These are phyloP conservation scores for Nomada fabriciana DNA, from an alignment of 2,888 invertebrate genomes.

Conservation along the genomic window DNA sequence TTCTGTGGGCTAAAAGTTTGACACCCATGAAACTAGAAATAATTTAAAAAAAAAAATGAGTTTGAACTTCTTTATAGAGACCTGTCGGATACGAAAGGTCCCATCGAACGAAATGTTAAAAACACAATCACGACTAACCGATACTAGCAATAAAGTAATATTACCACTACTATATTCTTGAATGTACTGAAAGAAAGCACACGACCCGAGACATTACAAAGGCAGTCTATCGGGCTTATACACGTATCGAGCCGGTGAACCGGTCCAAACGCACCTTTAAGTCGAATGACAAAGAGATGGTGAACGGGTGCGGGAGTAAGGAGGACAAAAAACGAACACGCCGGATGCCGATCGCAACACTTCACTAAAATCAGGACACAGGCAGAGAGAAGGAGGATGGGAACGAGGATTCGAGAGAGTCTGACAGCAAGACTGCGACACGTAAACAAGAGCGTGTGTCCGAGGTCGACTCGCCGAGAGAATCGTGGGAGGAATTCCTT, in stretches of 20 bases:
- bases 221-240: background rate
- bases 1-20: background rate
- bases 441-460: slow-evolving; percentile 72
- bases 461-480: slow-evolving; percentile 66
- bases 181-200: background rate
- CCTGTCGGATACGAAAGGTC: background rate
- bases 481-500: slow-evolving; percentile 69
- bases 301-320: slow-evolving; percentile 29
- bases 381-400: slow-evolving; percentile 64
- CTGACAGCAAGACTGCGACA: slow-evolving; percentile 59
- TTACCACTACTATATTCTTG: background rate
- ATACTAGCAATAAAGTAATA: background rate
- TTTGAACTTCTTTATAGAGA: no score
- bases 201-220: background rate
- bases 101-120: background rate
- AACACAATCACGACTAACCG: background rate
- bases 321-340: slow-evolving; percentile 56
- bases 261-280: slow-evolving; percentile 61
- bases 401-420: slow-evolving; percentile 66
- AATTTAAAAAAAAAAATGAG: no score
- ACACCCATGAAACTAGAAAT: no score
- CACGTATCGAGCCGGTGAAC: slow-evolving; percentile 23
- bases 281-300: slow-evolving; percentile 46
- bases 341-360: slow-evolving; percentile 69
- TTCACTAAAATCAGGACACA: slow-evolving; percentile 73